Base-by-base conservation (phyloP, 30 jellyfish, hydroid and myxozoan genomes). In the Aurelia sp. region DNA sequence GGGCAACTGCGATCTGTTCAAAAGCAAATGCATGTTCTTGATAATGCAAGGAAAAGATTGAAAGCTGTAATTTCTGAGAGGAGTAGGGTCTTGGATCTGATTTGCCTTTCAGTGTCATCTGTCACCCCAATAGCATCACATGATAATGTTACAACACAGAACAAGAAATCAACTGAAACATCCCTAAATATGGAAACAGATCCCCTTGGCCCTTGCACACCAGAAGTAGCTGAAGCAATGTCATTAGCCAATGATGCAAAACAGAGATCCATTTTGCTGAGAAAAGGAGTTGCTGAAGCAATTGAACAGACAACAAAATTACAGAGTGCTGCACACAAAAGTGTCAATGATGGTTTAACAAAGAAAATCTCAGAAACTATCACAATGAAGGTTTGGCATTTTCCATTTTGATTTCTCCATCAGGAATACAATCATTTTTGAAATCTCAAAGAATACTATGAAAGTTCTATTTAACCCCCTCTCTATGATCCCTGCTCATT, bases 201-300 rank as follows among this genome's bases (percentile, higher is more conserved):
- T 64, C 98, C 98, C 6, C 82, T 92, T 33, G 97, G 98, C 15
- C 96, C 98, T 5, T 78, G 71, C 86, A 93, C 96, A 17, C 96
- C 98, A 62, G 98, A 93, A 73, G 97, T 97, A 11, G 62, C 90
- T 16, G 92, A 88, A 69, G 93, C 92, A 6, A 89, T 93, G 77
- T 85, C 97, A 4, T 86, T 93, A 66, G 94, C 97, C 20, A 52
- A 88, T 47, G 96, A 89, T 84, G 98, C 98, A 6, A 70, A 89
- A 22, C 83, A 93, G 52, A 58, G 96, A 22, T 93, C 98, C 30
- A 57, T 61, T 40, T n/a, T 59, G 13, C 72, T 93, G 85, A 71
- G 86, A 50, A 84, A 64, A 80, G 92, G 85, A 73, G 97, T 87
- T 11, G 73, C 69, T 41, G 91, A 81, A 44, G 84, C 91, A 15